phyloP scores from a whole-genome alignment of 2,797 vertebrate species.

The Rhinoraja longicauda region DNA sequence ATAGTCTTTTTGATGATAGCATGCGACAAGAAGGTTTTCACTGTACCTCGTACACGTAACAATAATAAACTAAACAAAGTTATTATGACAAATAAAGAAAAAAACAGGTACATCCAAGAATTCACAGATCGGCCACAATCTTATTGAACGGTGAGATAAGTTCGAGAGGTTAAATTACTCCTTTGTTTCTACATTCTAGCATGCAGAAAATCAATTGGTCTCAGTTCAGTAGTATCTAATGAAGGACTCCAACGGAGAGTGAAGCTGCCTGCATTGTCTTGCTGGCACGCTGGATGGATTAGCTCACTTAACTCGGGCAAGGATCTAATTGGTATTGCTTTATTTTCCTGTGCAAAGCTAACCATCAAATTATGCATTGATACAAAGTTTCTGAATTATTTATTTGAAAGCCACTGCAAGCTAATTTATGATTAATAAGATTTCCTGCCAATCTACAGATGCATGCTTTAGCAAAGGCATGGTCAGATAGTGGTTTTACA shows the following conservation, averaged over 20 bases:
- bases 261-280: not conserved
- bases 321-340: not conserved
- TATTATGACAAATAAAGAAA: too few species aligned
- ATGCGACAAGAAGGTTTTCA: too few species aligned
- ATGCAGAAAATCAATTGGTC: not conserved
- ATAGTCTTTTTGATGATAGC: too few species aligned
- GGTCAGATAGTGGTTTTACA: too few species aligned
- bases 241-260: not conserved
- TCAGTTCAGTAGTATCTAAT: not conserved
- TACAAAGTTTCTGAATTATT: not conserved
- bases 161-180: too few species aligned
- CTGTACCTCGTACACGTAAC: too few species aligned
- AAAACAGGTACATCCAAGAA: too few species aligned
- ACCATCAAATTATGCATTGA: not conserved
- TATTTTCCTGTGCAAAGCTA: not conserved
- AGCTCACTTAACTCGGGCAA: not conserved
- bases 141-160: too few species aligned
- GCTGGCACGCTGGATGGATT: not conserved
- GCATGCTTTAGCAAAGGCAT: not conserved
- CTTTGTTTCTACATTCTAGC: not conserved
- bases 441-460: not conserved
- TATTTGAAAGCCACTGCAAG: not conserved
- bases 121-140: too few species aligned
- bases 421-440: not conserved
- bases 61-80: too few species aligned